These are phyloP conservation scores for Anguilla pacifica DNA, from an alignment of 2,797 vertebrate genomes.

Conservation along the genomic window DNA sequence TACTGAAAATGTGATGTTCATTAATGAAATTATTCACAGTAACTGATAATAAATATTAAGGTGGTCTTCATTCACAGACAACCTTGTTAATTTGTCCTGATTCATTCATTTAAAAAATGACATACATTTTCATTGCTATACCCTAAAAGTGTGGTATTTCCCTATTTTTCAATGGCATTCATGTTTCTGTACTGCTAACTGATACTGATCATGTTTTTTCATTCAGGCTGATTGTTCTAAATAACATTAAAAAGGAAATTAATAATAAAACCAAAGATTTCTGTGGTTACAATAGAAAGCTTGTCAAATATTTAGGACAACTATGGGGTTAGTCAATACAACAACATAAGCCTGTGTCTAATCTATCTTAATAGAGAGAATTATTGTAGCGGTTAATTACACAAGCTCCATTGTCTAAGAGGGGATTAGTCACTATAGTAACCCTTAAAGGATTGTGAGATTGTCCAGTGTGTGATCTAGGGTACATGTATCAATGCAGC, in stretches of 20 bases:
- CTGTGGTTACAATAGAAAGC: not conserved
- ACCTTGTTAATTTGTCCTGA: not conserved
- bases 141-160: not conserved
- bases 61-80: not conserved
- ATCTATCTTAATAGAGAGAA: constrained; percentile 44
- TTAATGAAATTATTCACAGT: not conserved
- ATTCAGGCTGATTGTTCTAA: not conserved
- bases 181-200: not conserved
- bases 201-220: not conserved
- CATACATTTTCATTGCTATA: not conserved
- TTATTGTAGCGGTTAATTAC: constrained; percentile 50
- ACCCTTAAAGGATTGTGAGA: constrained; percentile 47
- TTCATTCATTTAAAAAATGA: not conserved
- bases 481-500: constrained; percentile 55
- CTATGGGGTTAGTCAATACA: constrained; percentile 18
- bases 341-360: constrained; percentile 36
- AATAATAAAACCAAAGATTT: not conserved
- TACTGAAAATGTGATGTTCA: not conserved
- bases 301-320: not conserved
- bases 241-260: not conserved
- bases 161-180: not conserved
- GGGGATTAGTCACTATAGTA: constrained; percentile 59
- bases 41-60: not conserved
- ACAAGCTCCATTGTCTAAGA: constrained; percentile 49
- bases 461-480: constrained; percentile 43